Evolutionary conservation across 2,797 vertebrate genomes (phyloP), one percentile per base, ranked within the genome.

Genomic region (Triplophysa bombifrons): DNA sequence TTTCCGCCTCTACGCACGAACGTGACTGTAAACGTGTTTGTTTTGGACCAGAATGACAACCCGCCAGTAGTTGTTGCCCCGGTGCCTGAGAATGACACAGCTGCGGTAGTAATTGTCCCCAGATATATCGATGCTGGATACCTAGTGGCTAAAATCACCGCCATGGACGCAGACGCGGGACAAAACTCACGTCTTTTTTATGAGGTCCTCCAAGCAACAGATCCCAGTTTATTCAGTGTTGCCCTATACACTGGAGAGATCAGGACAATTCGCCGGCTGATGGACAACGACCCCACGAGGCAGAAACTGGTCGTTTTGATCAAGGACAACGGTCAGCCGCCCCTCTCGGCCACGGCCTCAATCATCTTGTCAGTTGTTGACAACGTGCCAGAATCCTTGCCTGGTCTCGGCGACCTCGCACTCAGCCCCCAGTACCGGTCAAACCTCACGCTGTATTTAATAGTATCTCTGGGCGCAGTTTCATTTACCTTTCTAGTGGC

Each of bases 11-110:
- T 96, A 51, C 93, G 80, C 1, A 88, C 87, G 85, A 96, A 95
- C 0, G 94, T 94, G 0, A 94, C 95, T 0, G 92, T 96, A 3
- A 92, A 88, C 30, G 88, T 97, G 79, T 96, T 95, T 0, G 92
- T 97, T 81, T 27, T 96, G 88, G 96, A 97, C 38, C 95, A 96
- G 80, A 98, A 98, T 0, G 96, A 97, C 92, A 97, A 98, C 0
- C 88, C 93, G 0, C 96, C 96, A 0, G 81, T 94, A 0, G 91
- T 97, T 0, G 22, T 94, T 51, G 94, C 95, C 0, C 90, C 94
- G 0, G 7, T 90, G 66, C 85, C 89, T 0, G 92, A 84, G 0
- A 96, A 97, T 0, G 93, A 93, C 9, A 94, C 95, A 0, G 85
- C 91, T 0, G 92, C 94, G 0, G 88, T 85, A 0, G 93, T 93